Base-by-base conservation (phyloP, 2,888 invertebrate species). In the Macropis europaea region DNA sequence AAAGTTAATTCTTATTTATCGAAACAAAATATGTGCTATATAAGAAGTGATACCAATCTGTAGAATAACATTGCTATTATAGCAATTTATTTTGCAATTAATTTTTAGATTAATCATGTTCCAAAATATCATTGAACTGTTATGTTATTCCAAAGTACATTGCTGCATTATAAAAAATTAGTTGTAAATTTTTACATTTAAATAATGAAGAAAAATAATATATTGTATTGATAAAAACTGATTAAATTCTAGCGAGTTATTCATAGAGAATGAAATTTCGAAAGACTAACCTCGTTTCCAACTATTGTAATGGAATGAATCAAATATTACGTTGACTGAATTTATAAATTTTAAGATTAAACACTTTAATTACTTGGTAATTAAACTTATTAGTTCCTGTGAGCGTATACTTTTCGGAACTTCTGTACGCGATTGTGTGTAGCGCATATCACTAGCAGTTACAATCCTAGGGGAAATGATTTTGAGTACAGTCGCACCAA, bases 301-400 rank as follows among this genome's bases (percentile, higher is more conserved):
- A 63, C 94, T 94, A 90, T 94, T 94, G 82, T 93, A 92, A 82
- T 93, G 92, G 90, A 97, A 97, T 3, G 97, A 97, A 91, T 97
- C 97, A 86, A 97, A 97, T 90, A 94, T 93, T 54, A 96, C 93
- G 54, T 93, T 93, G 68, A 97, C 93, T 90, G 93, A 93, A 84
- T 95, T 94, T 0, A 95, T 95, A 42, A 95, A 95, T 88, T 95
- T 95, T 67, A 97, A 91, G 91, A 95, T 95, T 7, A 97, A 90
- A 74, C 89, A 84, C 87, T 91, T 93, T 57, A 96, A 82, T 89
- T 97, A 95, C 90, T 95, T 95, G 53, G 90, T 90, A 81, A 96
- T 94, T 42, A 96, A 95, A 84, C 94, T 93, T 53, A 94, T 91
- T 60, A 95, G 83, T 70, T 96, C 96, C 19, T 91, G 92, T 0